A percentile compares a stretch with the other conserved stretches of the same genome.
phyloP scores from a whole-genome alignment of 2,797 vertebrate species.

The Hyperoplus lanceolatus region DNA sequence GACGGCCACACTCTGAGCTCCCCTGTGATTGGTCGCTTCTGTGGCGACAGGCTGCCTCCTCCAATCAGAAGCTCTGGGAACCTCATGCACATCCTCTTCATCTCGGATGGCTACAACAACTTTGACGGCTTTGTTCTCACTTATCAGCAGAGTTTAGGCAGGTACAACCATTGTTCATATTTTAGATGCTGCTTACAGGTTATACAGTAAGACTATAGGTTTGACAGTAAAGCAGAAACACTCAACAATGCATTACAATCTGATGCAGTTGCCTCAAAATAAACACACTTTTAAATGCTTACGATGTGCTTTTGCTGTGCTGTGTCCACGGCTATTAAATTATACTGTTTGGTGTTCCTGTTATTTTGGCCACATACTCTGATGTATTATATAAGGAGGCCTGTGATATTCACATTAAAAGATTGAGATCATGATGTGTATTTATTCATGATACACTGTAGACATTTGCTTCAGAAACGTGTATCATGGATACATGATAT shows the following conservation, averaged over 20 bases:
- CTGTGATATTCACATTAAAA: slow-evolving; percentile 9
- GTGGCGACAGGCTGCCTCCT: slow-evolving; percentile 88
- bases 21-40: slow-evolving; percentile 90
- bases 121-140: slow-evolving; percentile 92
- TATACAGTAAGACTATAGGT: too few relatives aligned
- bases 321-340: background rate
- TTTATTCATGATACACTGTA: slow-evolving; percentile 13
- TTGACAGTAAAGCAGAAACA: background rate
- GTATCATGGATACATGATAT: slow-evolving; percentile 34
- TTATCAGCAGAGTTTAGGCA: slow-evolving; percentile 92
- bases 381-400: background rate
- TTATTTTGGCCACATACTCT: background rate
- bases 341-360: background rate
- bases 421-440: slow-evolving; percentile 12
- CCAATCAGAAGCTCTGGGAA: slow-evolving; percentile 87
- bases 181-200: background rate
- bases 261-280: background rate
- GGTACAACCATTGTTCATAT: slow-evolving; percentile 18
- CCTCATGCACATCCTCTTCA: slow-evolving; percentile 89
- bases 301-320: background rate
- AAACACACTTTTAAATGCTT: background rate
- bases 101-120: slow-evolving; percentile 93
- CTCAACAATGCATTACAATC: background rate
- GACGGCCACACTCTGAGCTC: slow-evolving; percentile 87
- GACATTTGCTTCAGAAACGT: slow-evolving; percentile 18